These are phyloP conservation scores for Lasioglossum marginatum DNA, from an alignment of 2,888 invertebrate species.

Conservation along the genomic window DNA sequence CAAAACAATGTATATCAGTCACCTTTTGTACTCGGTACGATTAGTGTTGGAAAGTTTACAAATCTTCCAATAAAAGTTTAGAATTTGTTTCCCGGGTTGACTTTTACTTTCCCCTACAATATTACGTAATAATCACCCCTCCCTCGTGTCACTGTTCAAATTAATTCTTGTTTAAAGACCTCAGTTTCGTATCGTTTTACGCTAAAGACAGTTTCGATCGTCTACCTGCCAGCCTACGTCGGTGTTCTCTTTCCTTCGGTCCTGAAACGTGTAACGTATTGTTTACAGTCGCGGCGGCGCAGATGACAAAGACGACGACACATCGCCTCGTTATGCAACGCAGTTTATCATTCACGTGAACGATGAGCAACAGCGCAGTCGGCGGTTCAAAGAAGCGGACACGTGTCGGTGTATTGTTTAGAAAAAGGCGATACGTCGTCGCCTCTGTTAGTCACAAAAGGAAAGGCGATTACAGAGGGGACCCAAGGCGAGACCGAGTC, in stretches of 20 bases:
- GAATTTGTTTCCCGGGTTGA: too few species aligned
- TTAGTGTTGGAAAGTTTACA: too few species aligned
- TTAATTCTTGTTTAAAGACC: too few species aligned
- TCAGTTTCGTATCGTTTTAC: too few species aligned
- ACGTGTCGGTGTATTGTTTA: slow-evolving; percentile 31
- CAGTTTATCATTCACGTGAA: slow-evolving; percentile 1
- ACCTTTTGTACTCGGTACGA: too few species aligned
- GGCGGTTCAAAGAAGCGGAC: slow-evolving; percentile 5
- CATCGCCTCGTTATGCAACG: neutral
- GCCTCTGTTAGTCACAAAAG: neutral
- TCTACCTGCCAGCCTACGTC: neutral
- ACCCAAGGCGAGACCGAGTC: neutral
- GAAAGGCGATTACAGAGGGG: slow-evolving; percentile 13
- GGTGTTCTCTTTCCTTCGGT: neutral
- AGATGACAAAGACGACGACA: slow-evolving; percentile 30
- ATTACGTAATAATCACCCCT: too few species aligned
- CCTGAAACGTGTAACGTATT: neutral
- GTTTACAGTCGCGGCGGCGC: slow-evolving; percentile 1
- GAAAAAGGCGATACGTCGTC: slow-evolving; percentile 19
- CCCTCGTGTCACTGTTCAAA: too few species aligned
- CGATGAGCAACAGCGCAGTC: neutral
- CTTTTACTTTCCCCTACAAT: too few species aligned
- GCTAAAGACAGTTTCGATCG: neutral
- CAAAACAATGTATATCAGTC: too few species aligned
- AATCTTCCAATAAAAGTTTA: too few species aligned